Base-by-base conservation (phyloP, 1,140 invertebrate genomes). In the Diabrotica virgifera region DNA sequence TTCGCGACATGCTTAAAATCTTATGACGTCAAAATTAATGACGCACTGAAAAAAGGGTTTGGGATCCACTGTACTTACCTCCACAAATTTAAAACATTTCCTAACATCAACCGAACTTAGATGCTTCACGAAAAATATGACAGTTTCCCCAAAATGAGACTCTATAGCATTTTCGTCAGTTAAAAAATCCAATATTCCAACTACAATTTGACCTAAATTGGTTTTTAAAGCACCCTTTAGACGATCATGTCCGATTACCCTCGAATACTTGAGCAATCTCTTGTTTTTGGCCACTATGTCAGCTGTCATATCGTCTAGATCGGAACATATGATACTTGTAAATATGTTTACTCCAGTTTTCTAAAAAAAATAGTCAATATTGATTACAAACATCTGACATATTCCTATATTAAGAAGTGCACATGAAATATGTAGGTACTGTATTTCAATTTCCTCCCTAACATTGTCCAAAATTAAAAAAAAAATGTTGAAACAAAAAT, bases 201-300 rank as follows among this genome's bases (percentile, higher is more conserved):
- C 36, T 36, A 75, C 36, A 9, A 73, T 53, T 65, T 72, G 62
- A 57, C 74, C 73, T 5, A 75, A 62, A 56, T 76, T 70, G 13
- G 66, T 60, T 38, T 62, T 58, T 57, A 74, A 68, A 13, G 65
- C 51, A 51, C 67, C 52, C 14, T 64, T 64, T 9, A 71, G 56
- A 77, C 66, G 12, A 75, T 64, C 46, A 13, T 35, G 12, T 0
- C 62, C 57, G 11, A 74, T 53, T 10, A 62, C 46, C 7, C 70
- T 37, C 0, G 51, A 56, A 6, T 76, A 60, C 51, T 62, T 64
- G 5, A 46, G 50, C 9, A 72, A 9, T 52, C 62, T 52, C 13
- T 52, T 55, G 59, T 68, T 72, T 24, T 36, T 40, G 36, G 64
- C 12, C 2, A 64, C 11, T 40, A 70, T 66, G 12, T 64, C n/a